Evolutionary conservation across 2,113 vertebrate genomes (phyloP).

Genomic region (Oncorhynchus keta): DNA sequence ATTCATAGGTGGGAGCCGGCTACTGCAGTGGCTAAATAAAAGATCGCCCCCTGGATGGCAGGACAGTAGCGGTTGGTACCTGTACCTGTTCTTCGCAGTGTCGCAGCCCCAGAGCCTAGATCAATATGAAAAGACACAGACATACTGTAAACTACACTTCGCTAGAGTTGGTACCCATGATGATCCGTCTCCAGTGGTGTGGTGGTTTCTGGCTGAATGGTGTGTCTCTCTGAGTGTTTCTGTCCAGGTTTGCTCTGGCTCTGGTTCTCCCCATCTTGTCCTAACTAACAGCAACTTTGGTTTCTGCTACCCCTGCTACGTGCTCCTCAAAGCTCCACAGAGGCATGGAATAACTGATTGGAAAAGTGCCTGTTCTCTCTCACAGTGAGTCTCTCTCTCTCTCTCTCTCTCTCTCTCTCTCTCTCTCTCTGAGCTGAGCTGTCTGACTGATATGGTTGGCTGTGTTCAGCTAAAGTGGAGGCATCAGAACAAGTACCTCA

Average conservation of each 20-base stretch:
- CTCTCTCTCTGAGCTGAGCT: not conserved
- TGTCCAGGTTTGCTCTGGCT: not conserved
- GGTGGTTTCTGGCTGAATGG: not conserved
- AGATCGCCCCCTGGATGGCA: conserved; percentile 70
- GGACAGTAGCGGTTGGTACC: conserved; percentile 32
- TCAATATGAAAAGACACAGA: conserved; percentile 51
- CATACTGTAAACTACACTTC: conserved; percentile 31
- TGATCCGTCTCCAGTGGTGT: not conserved
- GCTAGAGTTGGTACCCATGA: conserved; percentile 15
- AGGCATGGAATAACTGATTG: not conserved
- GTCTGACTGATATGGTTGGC: not conserved
- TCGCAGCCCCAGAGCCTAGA: conserved; percentile 44
- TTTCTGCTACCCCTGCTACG: not conserved
- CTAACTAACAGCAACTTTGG: not conserved
- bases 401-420: not conserved
- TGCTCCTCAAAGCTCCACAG: not conserved
- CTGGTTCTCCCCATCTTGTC: not conserved
- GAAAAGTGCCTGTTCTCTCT: not conserved
- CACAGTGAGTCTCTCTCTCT: too few species aligned
- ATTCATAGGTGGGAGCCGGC: conserved; percentile 85
- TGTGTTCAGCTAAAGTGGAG: not conserved
- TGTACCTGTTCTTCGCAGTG: conserved; percentile 33
- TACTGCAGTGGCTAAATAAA: conserved; percentile 79
- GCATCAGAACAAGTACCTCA: not conserved
- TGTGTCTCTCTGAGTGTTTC: too few species aligned